Percentiles rank a stretch among this genome's conserved stretches.
Conservation (phyloP, 2,113 vertebrate species). For the Oryzias celebensis region DNA sequence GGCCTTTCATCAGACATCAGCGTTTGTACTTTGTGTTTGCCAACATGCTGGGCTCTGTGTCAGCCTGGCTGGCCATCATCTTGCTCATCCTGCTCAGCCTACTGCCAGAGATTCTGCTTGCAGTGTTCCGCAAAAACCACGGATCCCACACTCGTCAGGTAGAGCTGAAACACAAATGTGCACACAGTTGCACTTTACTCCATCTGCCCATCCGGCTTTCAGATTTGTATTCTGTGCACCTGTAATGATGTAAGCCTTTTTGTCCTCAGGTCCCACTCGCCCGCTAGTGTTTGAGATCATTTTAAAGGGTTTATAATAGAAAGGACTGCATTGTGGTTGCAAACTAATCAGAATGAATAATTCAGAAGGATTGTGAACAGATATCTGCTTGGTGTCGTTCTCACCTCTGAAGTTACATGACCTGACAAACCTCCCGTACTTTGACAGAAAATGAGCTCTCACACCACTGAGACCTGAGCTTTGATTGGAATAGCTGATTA, state of each 20-base stretch:
- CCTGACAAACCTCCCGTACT: no score
- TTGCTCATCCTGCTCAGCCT: constrained; percentile 92
- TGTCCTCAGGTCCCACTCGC: not conserved
- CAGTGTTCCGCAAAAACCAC: constrained; percentile 69
- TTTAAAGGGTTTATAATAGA: no score
- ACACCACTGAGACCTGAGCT: no score
- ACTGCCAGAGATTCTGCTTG: constrained; percentile 90
- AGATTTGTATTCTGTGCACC: not conserved
- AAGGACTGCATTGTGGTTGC: no score
- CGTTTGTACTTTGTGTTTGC: constrained; percentile 97
- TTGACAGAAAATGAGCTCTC: no score
- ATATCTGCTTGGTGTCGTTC: no score
- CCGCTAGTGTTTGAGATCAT: no score
- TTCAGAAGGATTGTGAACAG: no score
- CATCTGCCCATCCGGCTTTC: not conserved
- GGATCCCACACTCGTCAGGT: constrained; percentile 71
- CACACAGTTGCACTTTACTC: not conserved
- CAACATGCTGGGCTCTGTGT: constrained; percentile 92
- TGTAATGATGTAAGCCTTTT: not conserved
- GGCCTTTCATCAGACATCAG: constrained; percentile 95
- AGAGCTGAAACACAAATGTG: constrained; percentile 22
- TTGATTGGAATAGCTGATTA: no score
- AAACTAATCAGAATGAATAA: no score
- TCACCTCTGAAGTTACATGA: no score
- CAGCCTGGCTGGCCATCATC: constrained; percentile 92